phyloP scores from a whole-genome alignment of 2,113 vertebrate genomes.

The Ammodytes marinus region DNA sequence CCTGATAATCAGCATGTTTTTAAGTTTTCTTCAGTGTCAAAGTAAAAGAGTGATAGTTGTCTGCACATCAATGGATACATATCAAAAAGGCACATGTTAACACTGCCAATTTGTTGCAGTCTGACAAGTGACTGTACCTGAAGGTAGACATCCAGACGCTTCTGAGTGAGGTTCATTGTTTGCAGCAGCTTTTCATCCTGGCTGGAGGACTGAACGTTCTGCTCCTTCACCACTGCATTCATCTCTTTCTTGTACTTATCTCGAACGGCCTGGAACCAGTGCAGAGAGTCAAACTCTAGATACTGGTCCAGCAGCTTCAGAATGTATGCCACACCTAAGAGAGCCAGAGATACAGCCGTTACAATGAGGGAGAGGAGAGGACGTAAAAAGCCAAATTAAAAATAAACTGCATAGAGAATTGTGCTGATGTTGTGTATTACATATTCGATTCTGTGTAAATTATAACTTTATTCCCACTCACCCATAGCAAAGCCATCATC shows the following conservation, averaged over 20 bases:
- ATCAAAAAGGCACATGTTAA: background rate
- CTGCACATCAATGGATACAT: too few species aligned
- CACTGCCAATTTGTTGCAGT: background rate
- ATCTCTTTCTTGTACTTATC: conserved; percentile 97
- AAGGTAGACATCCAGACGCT: conserved; percentile 94
- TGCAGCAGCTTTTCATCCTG: conserved; percentile 98
- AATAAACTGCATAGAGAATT: background rate
- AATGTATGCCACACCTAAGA: conserved; percentile 96
- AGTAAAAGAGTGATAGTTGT: background rate
- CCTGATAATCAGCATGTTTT: background rate
- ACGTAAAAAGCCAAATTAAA: background rate
- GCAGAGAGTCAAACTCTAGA: conserved; percentile 97
- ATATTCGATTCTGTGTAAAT: background rate
- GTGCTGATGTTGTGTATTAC: background rate
- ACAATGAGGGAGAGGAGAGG: background rate
- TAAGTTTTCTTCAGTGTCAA: background rate
- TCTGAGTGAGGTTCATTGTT: conserved; percentile 99
- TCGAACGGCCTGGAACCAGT: conserved; percentile 98
- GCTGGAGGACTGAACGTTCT: conserved; percentile 90
- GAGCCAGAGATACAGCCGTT: background rate
- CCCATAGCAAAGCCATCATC: conserved; percentile 99
- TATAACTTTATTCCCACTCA: conserved; percentile 73
- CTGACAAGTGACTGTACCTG: conserved; percentile 84
- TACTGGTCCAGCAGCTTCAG: conserved; percentile 99
- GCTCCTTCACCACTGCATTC: conserved; percentile 94